Conservation (phyloP, 2,113 vertebrate genomes). For the Poeciliopsis prolifica region DNA sequence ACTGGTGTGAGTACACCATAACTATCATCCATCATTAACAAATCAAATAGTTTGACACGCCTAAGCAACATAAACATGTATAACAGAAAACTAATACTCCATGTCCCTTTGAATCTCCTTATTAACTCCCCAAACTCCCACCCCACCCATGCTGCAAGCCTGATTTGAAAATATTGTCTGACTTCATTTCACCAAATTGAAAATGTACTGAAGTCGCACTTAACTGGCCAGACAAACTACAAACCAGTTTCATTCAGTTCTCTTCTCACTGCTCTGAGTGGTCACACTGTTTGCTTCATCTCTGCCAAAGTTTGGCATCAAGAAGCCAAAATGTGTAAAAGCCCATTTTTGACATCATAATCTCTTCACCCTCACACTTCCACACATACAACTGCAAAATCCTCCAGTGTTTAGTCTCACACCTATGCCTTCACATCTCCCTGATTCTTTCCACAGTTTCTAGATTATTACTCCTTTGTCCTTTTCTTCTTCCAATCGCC, state of each 20-base stretch:
- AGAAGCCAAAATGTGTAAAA: constrained; percentile 42
- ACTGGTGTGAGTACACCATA: too few species aligned
- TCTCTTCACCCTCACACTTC: constrained; percentile 31
- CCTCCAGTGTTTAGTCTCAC: constrained; percentile 30
- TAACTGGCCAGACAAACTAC: constrained; percentile 39
- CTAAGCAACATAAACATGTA: not conserved
- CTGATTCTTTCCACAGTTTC: constrained; percentile 9
- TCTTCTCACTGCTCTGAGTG: constrained; percentile 37
- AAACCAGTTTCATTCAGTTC: constrained; percentile 40
- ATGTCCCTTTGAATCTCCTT: too few species aligned
- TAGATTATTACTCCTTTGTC: constrained; percentile 5
- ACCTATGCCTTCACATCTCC: constrained; percentile 19
- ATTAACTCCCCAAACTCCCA: too few species aligned
- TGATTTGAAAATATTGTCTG: not conserved
- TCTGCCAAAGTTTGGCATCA: constrained; percentile 48
- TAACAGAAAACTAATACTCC: too few species aligned
- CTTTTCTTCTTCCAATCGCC: constrained; percentile 20
- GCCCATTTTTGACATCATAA: constrained; percentile 25
- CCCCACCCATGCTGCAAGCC: too few species aligned
- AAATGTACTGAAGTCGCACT: constrained; percentile 11
- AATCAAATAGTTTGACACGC: not conserved
- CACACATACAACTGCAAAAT: constrained; percentile 30
- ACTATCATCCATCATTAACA: not conserved
- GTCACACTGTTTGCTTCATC: constrained; percentile 54
- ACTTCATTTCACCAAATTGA: not conserved